Base-by-base conservation (phyloP, 2,113 vertebrate genomes). In the Capreolus pygargus region DNA sequence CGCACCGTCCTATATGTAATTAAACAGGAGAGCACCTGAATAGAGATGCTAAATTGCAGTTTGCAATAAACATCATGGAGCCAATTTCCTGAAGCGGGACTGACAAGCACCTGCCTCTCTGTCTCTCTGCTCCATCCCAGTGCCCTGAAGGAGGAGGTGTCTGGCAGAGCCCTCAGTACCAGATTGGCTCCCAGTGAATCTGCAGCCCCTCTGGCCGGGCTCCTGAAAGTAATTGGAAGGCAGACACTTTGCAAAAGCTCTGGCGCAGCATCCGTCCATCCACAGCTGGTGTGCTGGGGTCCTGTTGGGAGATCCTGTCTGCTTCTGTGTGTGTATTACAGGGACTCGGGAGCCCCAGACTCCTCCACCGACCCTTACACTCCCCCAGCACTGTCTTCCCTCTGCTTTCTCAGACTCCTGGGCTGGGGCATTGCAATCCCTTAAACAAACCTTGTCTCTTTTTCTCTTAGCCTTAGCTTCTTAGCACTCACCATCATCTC, bases 1-100 rank as follows among this genome's bases (percentile, higher is more conserved):
- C 9, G 11, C 27, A 12, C 52, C 43, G 1, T 90, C 84, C 88
- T 89, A 78, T 14, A 64, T 70, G 52, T 92, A 97, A 97, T 97
- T 97, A 96, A 97, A 93, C 67, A 70, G 6, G 85, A 89, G 89
- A 86, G 91, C 86, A 76, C 93, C 97, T 92, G 97, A 97, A 94
- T 86, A 90, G 92, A 95, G 93, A 90, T 19, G 61, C 93, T 89
- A 95, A 97, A 96, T 88, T 95, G 96, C 86, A 93, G 96, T 97
- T 98, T 96, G 95, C 95, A 86, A 78, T 94, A 97, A 97, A 95
- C 96, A 96, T 97, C 95, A 86, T 47, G 96, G 82, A 97, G 94
- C 89, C 95, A 97, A 92, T 96, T 97, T 91, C 94, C 87, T 55
- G 39, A 79, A 93, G 96, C 57, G 52, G 94, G 52, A 54, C 82